Evolutionary conservation across 37 sponge, comb jelly and placozoan species (phyloP).

Genomic region (Aphrocallistes beatrix): DNA sequence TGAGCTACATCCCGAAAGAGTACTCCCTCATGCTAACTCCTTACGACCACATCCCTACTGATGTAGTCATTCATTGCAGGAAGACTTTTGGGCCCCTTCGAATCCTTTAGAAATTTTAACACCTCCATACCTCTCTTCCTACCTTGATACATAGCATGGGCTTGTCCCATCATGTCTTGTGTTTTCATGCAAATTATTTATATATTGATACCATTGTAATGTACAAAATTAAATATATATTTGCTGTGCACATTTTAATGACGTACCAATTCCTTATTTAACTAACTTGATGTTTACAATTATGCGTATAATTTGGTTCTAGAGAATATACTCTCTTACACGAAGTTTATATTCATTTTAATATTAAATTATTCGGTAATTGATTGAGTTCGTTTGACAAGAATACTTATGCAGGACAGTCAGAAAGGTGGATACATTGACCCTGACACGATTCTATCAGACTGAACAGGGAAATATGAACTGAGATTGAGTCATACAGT

Average conservation of each 20-base stretch:
- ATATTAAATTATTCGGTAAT: neutral
- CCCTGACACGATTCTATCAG: too few relatives aligned
- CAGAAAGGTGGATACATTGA: too few relatives aligned
- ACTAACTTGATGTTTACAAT: neutral
- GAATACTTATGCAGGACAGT: too few relatives aligned
- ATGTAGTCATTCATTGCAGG: neutral
- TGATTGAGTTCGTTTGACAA: neutral
- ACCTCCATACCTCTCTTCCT: too few relatives aligned
- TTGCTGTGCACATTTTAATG: slow-evolving; percentile 18
- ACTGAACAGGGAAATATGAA: too few relatives aligned
- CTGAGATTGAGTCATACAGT: too few relatives aligned
- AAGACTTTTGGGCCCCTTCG: slow-evolving; percentile 10
- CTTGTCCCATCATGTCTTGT: neutral
- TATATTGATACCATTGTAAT: neutral
- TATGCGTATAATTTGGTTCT: neutral
- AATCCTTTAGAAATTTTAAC: neutral
- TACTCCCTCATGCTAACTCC: neutral
- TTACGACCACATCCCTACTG: neutral
- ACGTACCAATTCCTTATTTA: neutral
- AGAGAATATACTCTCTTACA: too few relatives aligned
- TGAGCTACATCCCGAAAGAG: neutral
- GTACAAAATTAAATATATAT: slow-evolving; percentile 10
- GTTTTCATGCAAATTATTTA: neutral
- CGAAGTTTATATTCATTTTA: too few relatives aligned
- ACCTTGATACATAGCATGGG: neutral